Conservation (phyloP, 2,797 vertebrate species). For the Loris lydekkerianus region DNA sequence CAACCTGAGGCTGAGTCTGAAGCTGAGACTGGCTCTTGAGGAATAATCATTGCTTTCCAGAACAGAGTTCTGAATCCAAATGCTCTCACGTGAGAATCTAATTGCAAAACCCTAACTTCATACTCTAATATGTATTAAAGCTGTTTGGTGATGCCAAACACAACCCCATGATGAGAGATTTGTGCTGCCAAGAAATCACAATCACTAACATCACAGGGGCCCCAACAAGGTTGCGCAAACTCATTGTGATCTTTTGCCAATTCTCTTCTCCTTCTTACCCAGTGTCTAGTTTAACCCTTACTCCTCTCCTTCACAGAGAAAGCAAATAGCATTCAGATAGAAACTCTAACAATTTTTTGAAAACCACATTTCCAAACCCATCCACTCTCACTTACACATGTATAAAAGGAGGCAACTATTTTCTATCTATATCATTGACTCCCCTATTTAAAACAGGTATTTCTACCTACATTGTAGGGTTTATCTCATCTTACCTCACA, state of each 20-base stretch:
- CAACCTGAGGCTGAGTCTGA: background rate
- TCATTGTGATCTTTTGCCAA: background rate
- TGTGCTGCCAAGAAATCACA: background rate
- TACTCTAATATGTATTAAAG: background rate
- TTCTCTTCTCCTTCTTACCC: background rate
- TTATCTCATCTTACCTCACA: too few relatives aligned
- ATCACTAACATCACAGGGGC: background rate
- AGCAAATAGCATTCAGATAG: background rate
- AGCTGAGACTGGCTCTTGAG: background rate
- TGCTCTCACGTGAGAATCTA: background rate
- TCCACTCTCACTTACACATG: background rate
- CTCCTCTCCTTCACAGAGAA: background rate
- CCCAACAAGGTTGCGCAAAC: background rate
- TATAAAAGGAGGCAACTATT: too few relatives aligned
- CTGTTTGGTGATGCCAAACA: background rate
- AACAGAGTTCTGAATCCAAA: background rate
- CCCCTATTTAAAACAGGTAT: too few relatives aligned
- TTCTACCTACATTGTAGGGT: too few relatives aligned
- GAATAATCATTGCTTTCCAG: background rate
- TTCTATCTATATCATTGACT: too few relatives aligned
- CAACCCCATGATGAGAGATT: background rate
- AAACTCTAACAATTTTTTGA: background rate
- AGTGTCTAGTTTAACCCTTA: background rate
- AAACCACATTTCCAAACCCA: background rate
- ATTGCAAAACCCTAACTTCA: background rate